Base-by-base conservation (phyloP, 2,888 invertebrate genomes). In the Dysmachus trigonus region DNA sequence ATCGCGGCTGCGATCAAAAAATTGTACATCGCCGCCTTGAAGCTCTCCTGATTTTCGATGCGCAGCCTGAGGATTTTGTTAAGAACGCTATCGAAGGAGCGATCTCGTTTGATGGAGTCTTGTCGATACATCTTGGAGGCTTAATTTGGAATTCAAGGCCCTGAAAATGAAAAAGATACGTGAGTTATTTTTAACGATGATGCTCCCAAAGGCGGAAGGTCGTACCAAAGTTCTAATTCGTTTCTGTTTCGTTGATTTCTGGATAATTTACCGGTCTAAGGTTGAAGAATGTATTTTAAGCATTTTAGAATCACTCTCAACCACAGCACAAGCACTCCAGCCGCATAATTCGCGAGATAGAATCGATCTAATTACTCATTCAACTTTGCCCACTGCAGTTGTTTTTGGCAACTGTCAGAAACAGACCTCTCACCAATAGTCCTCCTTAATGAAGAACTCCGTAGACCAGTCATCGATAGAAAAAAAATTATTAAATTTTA, bases 1-100 rank as follows among this genome's bases (percentile, higher is more conserved):
- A 92, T 88, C 4, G 91, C 92, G 0, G 91, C 90, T 30, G 90
- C 90, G 38, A 92, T 91, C 2, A 92, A 88, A 82, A 92, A 91
- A 87, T 92, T 92, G 85, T 92, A 92, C 90, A 92, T 90, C 0
- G 92, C 92, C 15, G 90, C 89, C n/a, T 91, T 91, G 79, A 92
- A 90, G 22, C 90, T 89, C 77, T 92, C 91, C 90, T 91, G 90
- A 87, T 92, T 92, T 82, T 91, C 91, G 2, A 90, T 89, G 3
- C 90, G 89, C 88, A 91, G 90, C 22, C 90, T 89, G 84, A 91
- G 89, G 85, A 91, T 86, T 73, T 90, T 91, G 85, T 92, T 91
- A 2, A 92, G 89, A 15, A 92, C 91, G 88, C 91, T 92, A 88
- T 92, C 92, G 88, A 91, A 92, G 33, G 92, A 92, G 62, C 92